Conservation (phyloP, 2,888 invertebrate species). For the Dasysyrphus tricinctus region DNA sequence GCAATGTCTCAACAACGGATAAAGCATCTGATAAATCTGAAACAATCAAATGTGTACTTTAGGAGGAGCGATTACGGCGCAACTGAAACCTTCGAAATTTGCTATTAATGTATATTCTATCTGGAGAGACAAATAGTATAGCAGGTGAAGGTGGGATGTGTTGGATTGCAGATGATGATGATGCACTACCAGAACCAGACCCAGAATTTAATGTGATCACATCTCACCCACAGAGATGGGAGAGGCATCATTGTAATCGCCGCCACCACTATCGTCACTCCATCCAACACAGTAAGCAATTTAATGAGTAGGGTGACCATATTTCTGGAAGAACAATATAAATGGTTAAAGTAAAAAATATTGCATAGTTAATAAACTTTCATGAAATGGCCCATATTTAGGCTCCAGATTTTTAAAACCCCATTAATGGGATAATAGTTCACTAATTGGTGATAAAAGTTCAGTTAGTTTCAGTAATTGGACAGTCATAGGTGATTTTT, state of each 20-base stretch:
- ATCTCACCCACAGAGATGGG: slow-evolving; percentile 69
- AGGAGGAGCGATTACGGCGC: slow-evolving; percentile 51
- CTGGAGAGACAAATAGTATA: slow-evolving; percentile 14
- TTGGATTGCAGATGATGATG: slow-evolving; percentile 14
- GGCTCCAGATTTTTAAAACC: too few relatives aligned
- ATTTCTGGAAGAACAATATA: background rate
- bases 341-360: too few relatives aligned
- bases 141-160: slow-evolving; percentile 13
- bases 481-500: too few relatives aligned
- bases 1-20: slow-evolving; percentile 22
- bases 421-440: too few relatives aligned
- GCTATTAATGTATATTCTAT: slow-evolving; percentile 41
- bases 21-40: slow-evolving; percentile 58
- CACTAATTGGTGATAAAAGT: too few relatives aligned
- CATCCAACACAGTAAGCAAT: background rate
- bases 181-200: slow-evolving; percentile 10
- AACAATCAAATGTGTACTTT: slow-evolving; percentile 70
- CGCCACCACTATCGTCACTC: background rate
- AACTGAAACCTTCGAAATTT: slow-evolving; percentile 60
- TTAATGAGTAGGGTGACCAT: slow-evolving; percentile 13
- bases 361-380: too few relatives aligned
- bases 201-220: slow-evolving; percentile 1
- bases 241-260: slow-evolving; percentile 28
- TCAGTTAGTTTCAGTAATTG: too few relatives aligned
- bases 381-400: too few relatives aligned